Evolutionary conservation across 53 echinoderm and acorn worm genomes (phyloP).

Genomic region (Patiria pectinifera): DNA sequence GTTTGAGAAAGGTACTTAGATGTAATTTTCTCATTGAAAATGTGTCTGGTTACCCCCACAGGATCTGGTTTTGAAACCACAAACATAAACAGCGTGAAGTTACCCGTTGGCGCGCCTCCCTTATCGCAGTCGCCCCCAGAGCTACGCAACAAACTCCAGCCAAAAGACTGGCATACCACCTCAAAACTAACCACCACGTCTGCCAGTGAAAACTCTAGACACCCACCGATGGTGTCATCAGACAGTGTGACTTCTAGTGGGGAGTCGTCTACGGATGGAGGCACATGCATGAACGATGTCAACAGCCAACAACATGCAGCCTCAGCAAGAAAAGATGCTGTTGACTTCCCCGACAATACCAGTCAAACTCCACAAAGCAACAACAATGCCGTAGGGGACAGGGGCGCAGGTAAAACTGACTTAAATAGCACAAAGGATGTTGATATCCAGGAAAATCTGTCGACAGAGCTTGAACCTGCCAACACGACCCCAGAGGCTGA

Average conservation of each 20-base stretch:
- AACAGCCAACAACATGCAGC: background rate
- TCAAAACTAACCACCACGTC: background rate
- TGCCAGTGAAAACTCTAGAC: constrained; percentile 4
- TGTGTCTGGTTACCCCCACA: background rate
- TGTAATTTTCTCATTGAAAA: background rate
- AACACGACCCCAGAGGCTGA: background rate
- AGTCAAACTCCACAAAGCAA: constrained; percentile 15
- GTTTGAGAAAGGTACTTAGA: background rate
- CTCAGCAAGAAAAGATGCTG: background rate
- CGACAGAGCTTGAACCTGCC: background rate
- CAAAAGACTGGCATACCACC: constrained; percentile 10
- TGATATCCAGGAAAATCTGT: background rate
- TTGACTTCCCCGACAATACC: background rate
- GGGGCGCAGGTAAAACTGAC: background rate
- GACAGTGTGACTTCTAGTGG: constrained; percentile 61
- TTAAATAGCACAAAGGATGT: constrained; percentile 16
- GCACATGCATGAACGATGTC: constrained; percentile 12
- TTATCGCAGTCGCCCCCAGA: constrained; percentile 26
- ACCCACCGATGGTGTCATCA: constrained; percentile 45
- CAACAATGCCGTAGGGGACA: background rate
- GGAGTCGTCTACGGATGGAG: constrained; percentile 52
- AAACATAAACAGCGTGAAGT: constrained; percentile 36
- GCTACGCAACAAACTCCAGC: constrained; percentile 33
- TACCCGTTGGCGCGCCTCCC: constrained; percentile 24
- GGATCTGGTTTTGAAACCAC: constrained; percentile 18